phyloP scores from a whole-genome alignment of 2,888 invertebrate species.

The Matsumyia berberina region DNA sequence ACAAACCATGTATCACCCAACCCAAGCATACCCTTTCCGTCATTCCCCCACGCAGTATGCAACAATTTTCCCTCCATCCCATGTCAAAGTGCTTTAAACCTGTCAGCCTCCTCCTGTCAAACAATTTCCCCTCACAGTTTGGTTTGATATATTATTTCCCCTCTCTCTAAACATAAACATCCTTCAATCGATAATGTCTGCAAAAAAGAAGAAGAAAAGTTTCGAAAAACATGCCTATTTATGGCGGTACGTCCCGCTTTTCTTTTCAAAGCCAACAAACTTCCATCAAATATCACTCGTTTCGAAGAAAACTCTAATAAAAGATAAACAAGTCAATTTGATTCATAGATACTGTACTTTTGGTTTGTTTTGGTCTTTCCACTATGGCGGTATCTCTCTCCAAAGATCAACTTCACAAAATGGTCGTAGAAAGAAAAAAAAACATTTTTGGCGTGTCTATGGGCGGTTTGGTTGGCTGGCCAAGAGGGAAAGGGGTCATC shows the following conservation, averaged over 20 bases:
- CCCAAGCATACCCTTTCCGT: too few species aligned
- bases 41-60: too few species aligned
- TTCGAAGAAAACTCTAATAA: constrained; percentile 17
- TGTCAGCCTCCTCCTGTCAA: too few species aligned
- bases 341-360: constrained; percentile 45
- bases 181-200: constrained; percentile 25
- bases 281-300: constrained; percentile 7
- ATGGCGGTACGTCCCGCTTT: not conserved
- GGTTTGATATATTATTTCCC: constrained; percentile 8
- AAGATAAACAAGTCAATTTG: constrained; percentile 48
- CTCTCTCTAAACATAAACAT: constrained; percentile 29
- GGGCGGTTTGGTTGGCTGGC: not conserved
- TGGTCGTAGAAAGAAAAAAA: not conserved
- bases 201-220: constrained; percentile 1
- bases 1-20: too few species aligned
- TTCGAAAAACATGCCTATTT: constrained; percentile 15
- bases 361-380: constrained; percentile 46
- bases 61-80: too few species aligned
- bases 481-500: constrained; percentile 5
- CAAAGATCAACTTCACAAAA: not conserved
- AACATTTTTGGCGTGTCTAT: constrained; percentile 2
- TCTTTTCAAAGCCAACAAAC: constrained; percentile 24
- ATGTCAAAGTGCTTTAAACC: too few species aligned
- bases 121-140: too few species aligned
- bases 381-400: constrained; percentile 2